Base-by-base conservation (phyloP, 2,888 invertebrate genomes). In the Agapetus fuscipes region DNA sequence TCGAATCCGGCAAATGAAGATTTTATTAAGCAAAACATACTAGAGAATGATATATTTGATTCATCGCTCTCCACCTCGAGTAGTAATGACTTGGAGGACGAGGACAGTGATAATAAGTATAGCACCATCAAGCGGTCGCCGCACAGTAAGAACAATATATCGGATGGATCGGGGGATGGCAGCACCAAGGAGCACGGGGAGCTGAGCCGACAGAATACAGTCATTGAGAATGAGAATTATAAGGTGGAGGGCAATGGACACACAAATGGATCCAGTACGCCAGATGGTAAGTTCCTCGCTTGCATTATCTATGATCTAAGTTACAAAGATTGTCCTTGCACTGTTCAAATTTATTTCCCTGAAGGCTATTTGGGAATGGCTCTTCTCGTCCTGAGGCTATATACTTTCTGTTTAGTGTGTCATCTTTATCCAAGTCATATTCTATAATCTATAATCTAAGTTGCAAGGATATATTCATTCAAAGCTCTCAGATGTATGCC, bases 41-140 rank as follows among this genome's bases (percentile, higher is more conserved):
- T 69, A 35, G 69, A 69, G 15, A 69, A 70, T 29, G 69, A 70
- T 34, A 68, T 67, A 61, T 69, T 68, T 37, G 70, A 70, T 15
- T 60, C 69, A 0, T 67, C 70, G 0, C 66, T 69, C 35, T 69
- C 68, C 0, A 46, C 44, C 2, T 48, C 48, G 5, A 68, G 68
- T 50, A 67, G 68, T 0, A 66, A 68, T 20, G 75, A 76, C 30
- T 66, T 73, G 15, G 76, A 74, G 15, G 70, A 75, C 30, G 73
- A 78, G 24, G 80, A 80, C 37, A 75, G 76, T 37, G 74, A 76
- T 41, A 80, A 80, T 55, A 80, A 80, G 56, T 81, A 76, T 56
- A 80, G 80, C 30, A 81, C 81, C 12, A 81, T 81, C 29, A 81
- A 81, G 49, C 56, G 81, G 39, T 81, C 79, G 27, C 80, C 80